Conservation (phyloP, 37 sponge, comb jelly and placozoan species). For the Chondrosia reniformis region DNA sequence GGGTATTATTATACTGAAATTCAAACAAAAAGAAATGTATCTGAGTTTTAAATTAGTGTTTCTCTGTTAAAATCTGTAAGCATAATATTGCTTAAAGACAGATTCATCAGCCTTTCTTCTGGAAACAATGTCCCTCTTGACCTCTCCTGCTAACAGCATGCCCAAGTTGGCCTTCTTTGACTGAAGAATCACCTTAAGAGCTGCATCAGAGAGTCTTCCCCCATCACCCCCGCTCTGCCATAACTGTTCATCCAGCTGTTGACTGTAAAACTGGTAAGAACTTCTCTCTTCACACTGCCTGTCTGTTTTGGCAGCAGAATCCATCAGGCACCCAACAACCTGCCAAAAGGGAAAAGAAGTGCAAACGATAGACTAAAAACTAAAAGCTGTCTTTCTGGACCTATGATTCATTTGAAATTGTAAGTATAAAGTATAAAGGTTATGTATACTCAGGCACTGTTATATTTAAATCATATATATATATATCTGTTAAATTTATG, state of each 20-base stretch:
- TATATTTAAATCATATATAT: too few species aligned
- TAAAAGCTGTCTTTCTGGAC: background rate
- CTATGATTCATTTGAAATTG: background rate
- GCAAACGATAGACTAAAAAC: background rate
- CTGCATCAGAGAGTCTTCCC: constrained; percentile 43
- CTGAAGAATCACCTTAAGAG: constrained; percentile 66
- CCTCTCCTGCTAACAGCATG: constrained; percentile 73
- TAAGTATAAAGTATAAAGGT: background rate
- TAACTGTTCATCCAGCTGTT: constrained; percentile 65
- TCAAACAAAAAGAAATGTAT: background rate
- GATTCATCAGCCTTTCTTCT: constrained; percentile 68
- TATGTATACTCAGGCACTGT: too few species aligned
- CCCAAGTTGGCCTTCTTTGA: constrained; percentile 74
- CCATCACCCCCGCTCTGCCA: constrained; percentile 18
- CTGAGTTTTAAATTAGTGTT: background rate
- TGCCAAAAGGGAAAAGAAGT: background rate
- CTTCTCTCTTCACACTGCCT: constrained; percentile 87
- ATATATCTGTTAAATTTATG: too few species aligned
- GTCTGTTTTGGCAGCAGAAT: constrained; percentile 52
- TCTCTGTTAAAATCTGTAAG: constrained; percentile 43
- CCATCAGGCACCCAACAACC: constrained; percentile 56
- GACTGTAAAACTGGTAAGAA: constrained; percentile 51
- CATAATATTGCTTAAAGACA: constrained; percentile 82
- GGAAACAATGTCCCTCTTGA: constrained; percentile 63
- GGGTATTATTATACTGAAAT: background rate